Evolutionary conservation across 1,140 invertebrate genomes (phyloP).

Genomic region (Diprion similis): DNA sequence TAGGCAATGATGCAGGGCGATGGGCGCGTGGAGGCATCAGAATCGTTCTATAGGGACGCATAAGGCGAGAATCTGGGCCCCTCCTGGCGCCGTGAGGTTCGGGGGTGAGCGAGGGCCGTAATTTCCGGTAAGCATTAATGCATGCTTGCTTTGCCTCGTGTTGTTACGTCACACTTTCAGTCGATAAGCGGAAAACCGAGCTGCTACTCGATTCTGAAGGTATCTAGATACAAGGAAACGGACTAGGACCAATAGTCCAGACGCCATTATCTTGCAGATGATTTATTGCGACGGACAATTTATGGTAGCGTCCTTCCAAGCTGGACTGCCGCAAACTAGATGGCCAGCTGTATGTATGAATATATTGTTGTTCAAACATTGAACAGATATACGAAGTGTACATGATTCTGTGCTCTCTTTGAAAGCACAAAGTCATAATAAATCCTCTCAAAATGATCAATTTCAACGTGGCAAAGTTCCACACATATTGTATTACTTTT

Average conservation of each 20-base stretch:
- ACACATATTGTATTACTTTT: too few relatives aligned
- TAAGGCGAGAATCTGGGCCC: neutral
- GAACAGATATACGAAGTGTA: too few relatives aligned
- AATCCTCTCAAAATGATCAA: too few relatives aligned
- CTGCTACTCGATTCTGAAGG: neutral
- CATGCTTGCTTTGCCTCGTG: neutral
- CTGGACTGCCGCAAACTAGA: too few relatives aligned
- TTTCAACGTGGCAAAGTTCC: too few relatives aligned
- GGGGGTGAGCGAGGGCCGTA: slow-evolving; percentile 3
- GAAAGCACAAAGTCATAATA: too few relatives aligned
- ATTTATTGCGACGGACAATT: too few relatives aligned
- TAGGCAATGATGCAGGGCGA: neutral
- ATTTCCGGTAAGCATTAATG: slow-evolving; percentile 15
- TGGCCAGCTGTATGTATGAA: too few relatives aligned
- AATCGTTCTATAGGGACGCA: slow-evolving; percentile 2
- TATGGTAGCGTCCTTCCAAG: too few relatives aligned
- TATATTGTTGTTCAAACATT: too few relatives aligned
- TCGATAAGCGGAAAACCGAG: neutral
- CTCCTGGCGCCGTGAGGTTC: neutral
- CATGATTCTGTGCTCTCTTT: too few relatives aligned
- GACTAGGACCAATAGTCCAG: neutral
- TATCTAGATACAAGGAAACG: neutral
- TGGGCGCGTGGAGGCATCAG: neutral
- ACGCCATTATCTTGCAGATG: neutral
- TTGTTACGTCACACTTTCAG: slow-evolving; percentile 1